phyloP scores from a whole-genome alignment of 2,888 invertebrate genomes.

The Rotaria macrura region DNA sequence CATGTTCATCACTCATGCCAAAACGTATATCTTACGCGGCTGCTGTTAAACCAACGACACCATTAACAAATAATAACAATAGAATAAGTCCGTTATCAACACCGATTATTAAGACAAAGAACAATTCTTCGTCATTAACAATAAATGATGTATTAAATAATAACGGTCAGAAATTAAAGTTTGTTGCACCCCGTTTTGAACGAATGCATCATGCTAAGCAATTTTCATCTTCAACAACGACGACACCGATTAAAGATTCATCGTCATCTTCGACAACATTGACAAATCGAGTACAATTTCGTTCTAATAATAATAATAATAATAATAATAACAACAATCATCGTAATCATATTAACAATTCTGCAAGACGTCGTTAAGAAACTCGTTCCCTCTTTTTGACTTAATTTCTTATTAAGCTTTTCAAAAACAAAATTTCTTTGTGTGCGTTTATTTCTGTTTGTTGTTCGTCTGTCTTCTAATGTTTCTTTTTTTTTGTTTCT shows the following conservation, averaged over 20 bases:
- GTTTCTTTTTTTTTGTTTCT: neutral
- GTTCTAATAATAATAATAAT: neutral
- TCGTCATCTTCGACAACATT: neutral
- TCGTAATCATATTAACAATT: neutral
- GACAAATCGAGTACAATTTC: neutral
- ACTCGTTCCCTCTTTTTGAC: neutral
- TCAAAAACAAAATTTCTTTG: neutral
- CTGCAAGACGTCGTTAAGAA: neutral
- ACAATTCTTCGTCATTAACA: neutral
- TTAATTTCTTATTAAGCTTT: neutral
- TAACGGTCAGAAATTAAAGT: neutral
- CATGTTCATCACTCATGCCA: neutral
- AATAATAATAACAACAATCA: neutral
- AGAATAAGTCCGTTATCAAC: neutral
- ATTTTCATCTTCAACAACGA: neutral
- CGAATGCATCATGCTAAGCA: slow-evolving; percentile 5
- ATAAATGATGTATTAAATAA: neutral
- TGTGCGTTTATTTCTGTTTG: neutral
- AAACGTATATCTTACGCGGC: neutral
- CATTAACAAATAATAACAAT: neutral
- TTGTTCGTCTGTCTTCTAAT: neutral
- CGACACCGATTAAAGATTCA: neutral
- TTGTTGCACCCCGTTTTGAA: slow-evolving; percentile 16
- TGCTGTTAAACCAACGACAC: neutral
- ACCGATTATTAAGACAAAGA: neutral